Evolutionary conservation across 2,797 vertebrate species (phyloP), one percentile per base, ranked within the genome.

Genomic region (Phoeniculus purpureus): DNA sequence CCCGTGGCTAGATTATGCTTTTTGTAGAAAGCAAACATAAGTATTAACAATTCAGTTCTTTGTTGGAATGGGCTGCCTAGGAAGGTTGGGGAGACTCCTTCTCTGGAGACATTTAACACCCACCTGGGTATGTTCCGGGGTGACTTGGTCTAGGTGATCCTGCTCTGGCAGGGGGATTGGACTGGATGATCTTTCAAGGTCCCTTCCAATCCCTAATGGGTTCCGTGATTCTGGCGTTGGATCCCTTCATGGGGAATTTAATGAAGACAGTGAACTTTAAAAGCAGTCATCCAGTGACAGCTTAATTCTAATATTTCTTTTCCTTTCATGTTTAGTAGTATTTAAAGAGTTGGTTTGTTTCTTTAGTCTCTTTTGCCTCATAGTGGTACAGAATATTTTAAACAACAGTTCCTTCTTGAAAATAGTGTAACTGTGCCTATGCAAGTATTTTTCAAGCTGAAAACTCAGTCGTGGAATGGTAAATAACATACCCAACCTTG

Each of bases 291-390:
- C 47, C 29, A 72, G 10, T 59, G 65, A 67, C 61, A 88, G 43
- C 80, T 94, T 77, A 87, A 75, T 89, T 59, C 50, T 66, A 88
- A 72, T 15, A 31, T 85, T 88, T 88, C 85, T 2, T 83, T 90
- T 87, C 12, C 34, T 60, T 93, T 91, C 31, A 86, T 76, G 23
- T 82, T 82, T 85, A 15, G 16, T 73, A 29, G 23, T 12, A 22
- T 68, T 86, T 90, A 70, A 91, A 80, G 7, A 11, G 8, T 91
- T 81, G 43, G 25, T 37, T 55, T 40, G 66, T 55, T 75, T 29
- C 16, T 62, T 91, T 86, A 59, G 29, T 66, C 29, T 84, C 15
- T 73, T 34, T 71, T 77, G 58, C n/a, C 10, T 59, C n/a, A 80
- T 64, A 83, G 65, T 80, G 82, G 58, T 52, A 89, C 18, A 52